Evolutionary conservation across 1,140 invertebrate species (phyloP).

Genomic region (Bombus affinis): DNA sequence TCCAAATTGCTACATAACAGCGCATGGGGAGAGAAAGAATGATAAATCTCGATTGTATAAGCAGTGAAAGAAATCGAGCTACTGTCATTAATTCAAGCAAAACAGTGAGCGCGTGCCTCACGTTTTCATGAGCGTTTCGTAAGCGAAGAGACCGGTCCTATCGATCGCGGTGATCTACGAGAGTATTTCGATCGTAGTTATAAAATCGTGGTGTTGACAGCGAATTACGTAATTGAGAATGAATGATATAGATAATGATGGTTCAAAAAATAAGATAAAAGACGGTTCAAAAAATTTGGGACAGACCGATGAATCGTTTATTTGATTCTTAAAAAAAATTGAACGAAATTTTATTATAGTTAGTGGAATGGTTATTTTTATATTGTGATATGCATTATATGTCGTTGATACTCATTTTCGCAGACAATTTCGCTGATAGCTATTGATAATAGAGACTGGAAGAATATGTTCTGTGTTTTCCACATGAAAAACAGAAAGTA

Average conservation of each 20-base stretch:
- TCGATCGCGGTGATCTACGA: constrained; percentile 25
- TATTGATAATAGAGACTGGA: no score
- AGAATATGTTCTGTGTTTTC: no score
- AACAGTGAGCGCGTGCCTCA: constrained; percentile 45
- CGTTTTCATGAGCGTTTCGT: constrained; percentile 51
- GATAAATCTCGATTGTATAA: constrained; percentile 42
- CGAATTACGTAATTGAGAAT: neutral
- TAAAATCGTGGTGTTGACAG: neutral
- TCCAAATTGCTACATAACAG: constrained; percentile 8
- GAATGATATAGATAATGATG: no score
- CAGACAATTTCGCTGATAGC: no score
- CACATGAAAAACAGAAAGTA: neutral
- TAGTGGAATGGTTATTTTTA: no score
- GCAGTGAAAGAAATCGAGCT: neutral
- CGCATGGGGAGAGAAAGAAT: neutral
- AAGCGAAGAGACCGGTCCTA: constrained; percentile 21
- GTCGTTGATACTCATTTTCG: no score
- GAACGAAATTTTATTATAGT: neutral
- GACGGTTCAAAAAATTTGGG: neutral
- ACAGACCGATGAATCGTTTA: neutral
- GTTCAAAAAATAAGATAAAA: neutral
- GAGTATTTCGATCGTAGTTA: neutral
- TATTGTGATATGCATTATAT: no score
- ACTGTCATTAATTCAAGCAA: constrained; percentile 13
- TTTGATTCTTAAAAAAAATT: neutral